Conservation (phyloP, 1,140 invertebrate genomes). For the Dendroctonus ponderosae region DNA sequence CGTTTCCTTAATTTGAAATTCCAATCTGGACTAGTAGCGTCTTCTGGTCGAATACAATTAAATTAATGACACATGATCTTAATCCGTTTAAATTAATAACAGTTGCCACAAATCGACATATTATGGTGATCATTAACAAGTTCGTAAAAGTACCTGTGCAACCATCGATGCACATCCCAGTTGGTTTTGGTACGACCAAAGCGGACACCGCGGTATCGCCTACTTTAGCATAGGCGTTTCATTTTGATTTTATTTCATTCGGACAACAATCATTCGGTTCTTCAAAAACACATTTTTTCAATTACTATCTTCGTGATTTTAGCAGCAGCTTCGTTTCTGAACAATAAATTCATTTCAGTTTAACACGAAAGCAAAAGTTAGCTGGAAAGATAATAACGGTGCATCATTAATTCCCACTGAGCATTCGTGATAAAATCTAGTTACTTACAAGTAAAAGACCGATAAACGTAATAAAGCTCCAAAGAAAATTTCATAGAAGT, state of each 20-base stretch:
- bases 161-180: constrained; percentile 19
- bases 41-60: constrained; percentile 7
- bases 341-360: too few species aligned
- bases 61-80: constrained; percentile 26
- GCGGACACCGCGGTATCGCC: background rate
- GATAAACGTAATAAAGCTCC: too few species aligned
- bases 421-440: too few species aligned
- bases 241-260: background rate
- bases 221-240: constrained; percentile 6
- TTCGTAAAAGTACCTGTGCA: constrained; percentile 25
- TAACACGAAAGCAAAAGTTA: too few species aligned
- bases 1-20: constrained; percentile 9
- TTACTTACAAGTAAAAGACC: too few species aligned
- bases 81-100: constrained; percentile 31
- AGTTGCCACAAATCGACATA: constrained; percentile 20
- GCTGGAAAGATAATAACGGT: too few species aligned
- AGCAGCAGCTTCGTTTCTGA: too few species aligned
- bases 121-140: constrained; percentile 28
- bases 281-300: too few species aligned
- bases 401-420: too few species aligned
- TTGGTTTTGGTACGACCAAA: constrained; percentile 9
- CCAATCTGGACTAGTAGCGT: constrained; percentile 10
- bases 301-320: too few species aligned
- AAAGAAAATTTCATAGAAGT: too few species aligned
- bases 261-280: background rate